These are phyloP conservation scores for Odontomachus brunneus DNA, from an alignment of 1,140 invertebrate species.

Conservation along the genomic window DNA sequence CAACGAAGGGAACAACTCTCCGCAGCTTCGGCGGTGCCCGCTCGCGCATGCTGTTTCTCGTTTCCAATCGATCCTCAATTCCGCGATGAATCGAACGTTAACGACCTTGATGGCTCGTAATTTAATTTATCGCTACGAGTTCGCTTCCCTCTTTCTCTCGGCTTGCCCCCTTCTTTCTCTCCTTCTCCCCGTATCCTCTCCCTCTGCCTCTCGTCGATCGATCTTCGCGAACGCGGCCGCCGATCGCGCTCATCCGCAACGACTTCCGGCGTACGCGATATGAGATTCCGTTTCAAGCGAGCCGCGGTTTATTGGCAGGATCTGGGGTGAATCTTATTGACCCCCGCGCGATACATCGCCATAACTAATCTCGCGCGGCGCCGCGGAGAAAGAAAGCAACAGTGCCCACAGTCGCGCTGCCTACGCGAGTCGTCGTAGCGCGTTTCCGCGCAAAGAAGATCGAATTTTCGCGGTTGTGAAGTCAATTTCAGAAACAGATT, in stretches of 20 bases:
- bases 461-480: not conserved
- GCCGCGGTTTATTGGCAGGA: slow-evolving; percentile 28
- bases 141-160: slow-evolving; percentile 40
- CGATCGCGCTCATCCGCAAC: slow-evolving; percentile 51
- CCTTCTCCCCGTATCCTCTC: too few relatives aligned
- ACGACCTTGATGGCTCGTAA: slow-evolving; percentile 73
- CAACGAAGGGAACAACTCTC: not conserved
- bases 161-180: too few relatives aligned
- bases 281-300: slow-evolving; percentile 17
- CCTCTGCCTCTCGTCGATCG: slow-evolving; percentile 1
- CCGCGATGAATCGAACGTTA: slow-evolving; percentile 75
- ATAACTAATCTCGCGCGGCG: slow-evolving; percentile 30
- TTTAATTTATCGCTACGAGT: slow-evolving; percentile 74
- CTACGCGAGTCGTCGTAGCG: not conserved
- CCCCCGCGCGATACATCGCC: slow-evolving; percentile 12
- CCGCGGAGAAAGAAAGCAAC: not conserved
- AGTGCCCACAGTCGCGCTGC: too few relatives aligned
- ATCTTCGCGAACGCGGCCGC: slow-evolving; percentile 55
- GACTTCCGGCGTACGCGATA: slow-evolving; percentile 63
- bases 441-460: not conserved
- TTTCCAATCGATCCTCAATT: slow-evolving; percentile 33
- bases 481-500: not conserved
- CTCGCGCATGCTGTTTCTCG: not conserved
- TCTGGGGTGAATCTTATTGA: slow-evolving; percentile 52
- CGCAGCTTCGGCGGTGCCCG: not conserved